Evolutionary conservation across 2,113 vertebrate genomes (phyloP), one percentile per base, ranked within the genome.

Genomic region (Uria lomvia): DNA sequence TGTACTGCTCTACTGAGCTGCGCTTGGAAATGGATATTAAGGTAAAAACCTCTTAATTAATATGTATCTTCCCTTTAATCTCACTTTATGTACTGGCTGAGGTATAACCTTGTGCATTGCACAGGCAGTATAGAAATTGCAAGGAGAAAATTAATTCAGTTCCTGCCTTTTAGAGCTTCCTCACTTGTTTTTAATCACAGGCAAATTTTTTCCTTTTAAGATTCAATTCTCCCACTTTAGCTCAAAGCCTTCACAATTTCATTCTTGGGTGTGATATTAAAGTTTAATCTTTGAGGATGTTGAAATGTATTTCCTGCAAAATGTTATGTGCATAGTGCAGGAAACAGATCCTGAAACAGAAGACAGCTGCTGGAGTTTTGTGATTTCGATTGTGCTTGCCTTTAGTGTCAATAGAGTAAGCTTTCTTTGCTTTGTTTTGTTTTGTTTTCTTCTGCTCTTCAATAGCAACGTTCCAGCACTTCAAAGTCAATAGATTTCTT

Each of bases 281-380:
- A 91, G 55, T 87, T 86, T 86, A 92, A 85, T 72, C 56, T 92
- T 93, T 68, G 45, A 95, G 36, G 53, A 76, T 73, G 70, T 26
- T 89, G 76, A 94, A 95, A 91, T 17, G 2, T 73, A 76, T 89
- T 95, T 90, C 59, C 65, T 75, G 20, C 34, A 87, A 66, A 92
- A 70, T 1, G 1, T 81, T 87, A 76, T 43, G 17, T 66, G 18
- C 5, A 27, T 62, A 87, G 73, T 42, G 36, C 36, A 59, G 49
- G 70, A 91, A 95, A 53, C 58, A 72, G 45, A 85, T 76, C 49
- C 85, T 90, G 70, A 90, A 94, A 93, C 22, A 86, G 80, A 65
- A 82, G 65, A 81, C 8, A 94, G 56, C 66, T 85, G 47, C 43
- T 79, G 58, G 53, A 92, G 27, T 78, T 84, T 34, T 78, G 52